Evolutionary conservation across 2,113 vertebrate genomes (phyloP).

Genomic region (Rattus rattus): DNA sequence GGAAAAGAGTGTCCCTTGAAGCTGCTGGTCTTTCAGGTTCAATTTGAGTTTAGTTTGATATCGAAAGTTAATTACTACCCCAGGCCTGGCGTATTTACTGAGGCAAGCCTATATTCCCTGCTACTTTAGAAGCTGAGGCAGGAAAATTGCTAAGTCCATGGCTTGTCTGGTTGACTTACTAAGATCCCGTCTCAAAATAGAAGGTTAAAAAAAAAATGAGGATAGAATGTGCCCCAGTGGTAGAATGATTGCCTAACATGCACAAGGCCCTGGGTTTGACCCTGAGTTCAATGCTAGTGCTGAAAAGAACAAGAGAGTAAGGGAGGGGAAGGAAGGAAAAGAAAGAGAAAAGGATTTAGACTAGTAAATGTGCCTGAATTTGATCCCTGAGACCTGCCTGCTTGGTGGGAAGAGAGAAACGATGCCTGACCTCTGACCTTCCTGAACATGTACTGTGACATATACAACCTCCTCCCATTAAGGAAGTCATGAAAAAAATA

Average conservation of each 20-base stretch:
- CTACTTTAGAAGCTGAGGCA: background rate
- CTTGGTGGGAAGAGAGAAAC: background rate
- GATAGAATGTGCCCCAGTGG: background rate
- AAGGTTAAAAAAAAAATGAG: background rate
- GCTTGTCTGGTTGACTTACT: background rate
- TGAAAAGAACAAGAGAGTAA: background rate
- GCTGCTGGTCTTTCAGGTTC: constrained; percentile 7
- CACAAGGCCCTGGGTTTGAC: background rate
- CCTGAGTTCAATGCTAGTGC: background rate
- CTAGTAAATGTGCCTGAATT: background rate
- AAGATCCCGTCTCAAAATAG: background rate
- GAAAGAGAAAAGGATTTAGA: background rate
- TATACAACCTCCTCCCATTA: background rate
- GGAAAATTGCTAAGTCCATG: background rate
- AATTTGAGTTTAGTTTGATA: constrained; percentile 38
- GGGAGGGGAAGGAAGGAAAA: background rate
- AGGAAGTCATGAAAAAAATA: background rate
- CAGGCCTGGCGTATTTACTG: background rate
- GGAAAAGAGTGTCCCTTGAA: constrained; percentile 51
- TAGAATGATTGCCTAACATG: background rate
- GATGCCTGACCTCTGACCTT: background rate
- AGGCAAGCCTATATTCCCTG: background rate
- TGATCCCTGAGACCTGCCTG: background rate
- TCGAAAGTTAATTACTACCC: constrained; percentile 9
- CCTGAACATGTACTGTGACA: background rate